These are phyloP conservation scores for Pristionchus maxplancki DNA, from an alignment of 2,888 invertebrate genomes.

Conservation along the genomic window DNA sequence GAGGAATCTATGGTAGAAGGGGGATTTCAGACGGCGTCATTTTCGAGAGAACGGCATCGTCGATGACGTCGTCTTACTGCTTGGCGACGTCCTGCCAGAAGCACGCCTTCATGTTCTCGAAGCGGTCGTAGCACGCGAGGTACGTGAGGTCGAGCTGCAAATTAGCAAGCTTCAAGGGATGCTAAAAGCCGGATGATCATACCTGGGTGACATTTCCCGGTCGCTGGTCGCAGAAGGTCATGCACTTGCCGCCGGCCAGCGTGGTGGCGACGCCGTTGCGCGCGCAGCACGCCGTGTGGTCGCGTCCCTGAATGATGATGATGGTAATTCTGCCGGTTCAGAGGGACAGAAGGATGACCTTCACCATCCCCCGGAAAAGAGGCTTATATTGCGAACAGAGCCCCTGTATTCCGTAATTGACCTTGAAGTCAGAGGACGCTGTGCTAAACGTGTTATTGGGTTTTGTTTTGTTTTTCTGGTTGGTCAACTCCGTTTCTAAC, in stretches of 20 bases:
- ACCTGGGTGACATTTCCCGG: slow-evolving; percentile 70
- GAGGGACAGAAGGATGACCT: no score
- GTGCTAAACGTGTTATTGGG: no score
- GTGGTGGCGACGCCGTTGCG: slow-evolving; percentile 69
- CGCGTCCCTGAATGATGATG: slow-evolving; percentile 58
- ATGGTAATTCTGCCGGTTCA: no score
- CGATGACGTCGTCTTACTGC: background rate
- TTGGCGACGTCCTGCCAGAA: slow-evolving; percentile 65
- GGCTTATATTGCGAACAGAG: no score
- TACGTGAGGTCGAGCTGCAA: slow-evolving; percentile 66
- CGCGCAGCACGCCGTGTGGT: slow-evolving; percentile 66
- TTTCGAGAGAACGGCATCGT: background rate
- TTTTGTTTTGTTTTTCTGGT: no score
- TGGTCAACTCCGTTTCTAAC: no score
- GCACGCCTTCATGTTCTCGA: slow-evolving; percentile 71
- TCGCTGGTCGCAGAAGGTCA: slow-evolving; percentile 71
- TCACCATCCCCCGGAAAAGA: no score
- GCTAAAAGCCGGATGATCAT: background rate
- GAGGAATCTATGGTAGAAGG: no score
- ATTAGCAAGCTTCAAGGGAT: background rate
- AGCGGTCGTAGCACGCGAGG: slow-evolving; percentile 68
- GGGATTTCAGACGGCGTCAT: no score
- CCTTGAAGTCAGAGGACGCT: no score
- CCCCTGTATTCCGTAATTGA: no score
- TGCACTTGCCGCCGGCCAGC: slow-evolving; percentile 67